A percentile compares a stretch with the other conserved stretches of the same genome.
Evolutionary conservation across 2,888 invertebrate genomes (phyloP).

Genomic region (Apantesis nais): DNA sequence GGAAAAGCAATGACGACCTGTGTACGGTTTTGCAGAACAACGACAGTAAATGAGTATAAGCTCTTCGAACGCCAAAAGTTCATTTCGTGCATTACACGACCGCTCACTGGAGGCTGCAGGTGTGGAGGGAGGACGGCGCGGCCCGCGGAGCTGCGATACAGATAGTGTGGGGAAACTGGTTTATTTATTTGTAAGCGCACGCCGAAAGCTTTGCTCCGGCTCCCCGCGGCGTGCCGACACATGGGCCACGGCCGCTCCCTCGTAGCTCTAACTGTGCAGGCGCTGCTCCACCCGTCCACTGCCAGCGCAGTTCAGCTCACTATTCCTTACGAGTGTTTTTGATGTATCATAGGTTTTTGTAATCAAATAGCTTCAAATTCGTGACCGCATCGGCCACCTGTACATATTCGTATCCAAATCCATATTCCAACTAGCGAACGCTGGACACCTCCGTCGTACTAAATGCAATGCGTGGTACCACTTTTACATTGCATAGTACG

Average conservation of each 20-base stretch:
- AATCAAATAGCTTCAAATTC: too few relatives aligned
- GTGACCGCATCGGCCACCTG: too few relatives aligned
- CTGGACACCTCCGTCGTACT: too few relatives aligned
- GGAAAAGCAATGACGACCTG: background rate
- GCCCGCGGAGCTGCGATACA: slow-evolving; percentile 28
- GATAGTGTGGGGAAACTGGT: slow-evolving; percentile 64
- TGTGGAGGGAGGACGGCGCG: slow-evolving; percentile 30
- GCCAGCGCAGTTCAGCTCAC: background rate
- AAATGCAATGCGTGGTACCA: too few relatives aligned
- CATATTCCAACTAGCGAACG: too few relatives aligned
- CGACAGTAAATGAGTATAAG: slow-evolving; percentile 20
- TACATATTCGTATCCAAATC: too few relatives aligned
- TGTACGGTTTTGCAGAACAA: slow-evolving; percentile 4
- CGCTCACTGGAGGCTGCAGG: slow-evolving; percentile 53
- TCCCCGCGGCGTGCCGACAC: slow-evolving; percentile 18
- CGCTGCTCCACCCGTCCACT: background rate
- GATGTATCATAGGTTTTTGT: background rate
- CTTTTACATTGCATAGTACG: too few relatives aligned
- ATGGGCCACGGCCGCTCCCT: slow-evolving; percentile 22
- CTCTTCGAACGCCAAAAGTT: slow-evolving; percentile 51
- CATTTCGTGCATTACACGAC: slow-evolving; percentile 61
- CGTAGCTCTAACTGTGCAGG: slow-evolving; percentile 10
- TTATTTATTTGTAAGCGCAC: slow-evolving; percentile 73
- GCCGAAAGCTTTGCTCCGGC: slow-evolving; percentile 63
- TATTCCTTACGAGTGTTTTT: background rate